These are phyloP conservation scores for Chloromyia formosa DNA, from an alignment of 2,888 invertebrate genomes.

Conservation along the genomic window DNA sequence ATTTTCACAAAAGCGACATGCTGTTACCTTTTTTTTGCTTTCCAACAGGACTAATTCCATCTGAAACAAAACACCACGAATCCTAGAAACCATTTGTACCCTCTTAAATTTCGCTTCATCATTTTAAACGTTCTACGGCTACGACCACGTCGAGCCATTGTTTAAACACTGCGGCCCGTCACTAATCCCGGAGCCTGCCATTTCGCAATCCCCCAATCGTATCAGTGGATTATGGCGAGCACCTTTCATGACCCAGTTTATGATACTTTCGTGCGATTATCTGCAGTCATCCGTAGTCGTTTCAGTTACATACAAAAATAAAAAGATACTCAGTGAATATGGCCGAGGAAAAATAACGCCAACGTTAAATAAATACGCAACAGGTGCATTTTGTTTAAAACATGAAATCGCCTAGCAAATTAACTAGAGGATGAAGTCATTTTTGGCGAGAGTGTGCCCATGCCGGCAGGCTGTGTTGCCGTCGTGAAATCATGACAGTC, in stretches of 20 bases:
- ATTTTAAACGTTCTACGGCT: not conserved
- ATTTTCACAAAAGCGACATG: too few species aligned
- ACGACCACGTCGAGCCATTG: not conserved
- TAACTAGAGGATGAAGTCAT: constrained; percentile 32
- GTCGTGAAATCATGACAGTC: not conserved
- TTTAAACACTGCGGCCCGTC: not conserved
- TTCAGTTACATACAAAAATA: not conserved
- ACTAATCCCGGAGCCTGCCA: not conserved
- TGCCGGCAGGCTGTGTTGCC: not conserved
- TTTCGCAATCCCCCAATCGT: constrained; percentile 3
- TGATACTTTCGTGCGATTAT: constrained; percentile 34
- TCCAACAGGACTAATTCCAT: not conserved
- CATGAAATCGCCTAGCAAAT: constrained; percentile 35
- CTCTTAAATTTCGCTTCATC: not conserved
- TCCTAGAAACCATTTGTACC: not conserved
- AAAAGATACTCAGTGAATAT: constrained; percentile 9
- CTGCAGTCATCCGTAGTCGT: constrained; percentile 16
- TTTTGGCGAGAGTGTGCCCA: not conserved
- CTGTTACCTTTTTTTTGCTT: too few species aligned
- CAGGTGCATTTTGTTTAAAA: constrained; percentile 31
- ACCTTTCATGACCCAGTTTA: constrained; percentile 10
- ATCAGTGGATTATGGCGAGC: constrained; percentile 18
- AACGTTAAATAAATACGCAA: constrained; percentile 17
- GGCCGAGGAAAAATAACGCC: constrained; percentile 13
- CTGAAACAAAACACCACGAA: not conserved